Evolutionary conservation across 2,888 invertebrate species (phyloP), one percentile per base, ranked within the genome.

Genomic region (Cerceris rybyensis): DNA sequence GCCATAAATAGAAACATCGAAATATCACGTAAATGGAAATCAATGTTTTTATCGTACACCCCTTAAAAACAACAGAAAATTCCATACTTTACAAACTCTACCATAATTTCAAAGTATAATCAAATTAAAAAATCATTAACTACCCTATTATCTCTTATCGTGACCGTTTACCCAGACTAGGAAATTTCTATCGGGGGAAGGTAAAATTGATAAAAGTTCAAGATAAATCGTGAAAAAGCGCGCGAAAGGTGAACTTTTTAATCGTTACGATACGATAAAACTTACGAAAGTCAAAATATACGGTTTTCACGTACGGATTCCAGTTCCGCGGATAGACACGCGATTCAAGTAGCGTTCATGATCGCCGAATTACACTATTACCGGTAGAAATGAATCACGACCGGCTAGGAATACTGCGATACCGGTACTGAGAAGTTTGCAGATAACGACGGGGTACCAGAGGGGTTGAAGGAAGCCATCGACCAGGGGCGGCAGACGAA

Each of bases 401-500:
- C 77, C 66, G 61, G 52, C 78, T 64, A 69, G 17, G 81, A 81
- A 85, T 86, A 86, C 81, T 82, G 87, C 87, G 84, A 88, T 87
- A 88, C 86, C 84, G 81, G 79, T 81, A 89, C 88, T 87, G 86
- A 78, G 82, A 83, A 84, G 66, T 77, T 83, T 75, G 68, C 67
- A 61, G 83, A 81, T 83, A 85, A 84, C 70, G 64, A n/a, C 49
- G 66, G 61, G 72, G 63, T 55, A 61, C 9, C 57, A 63, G 69
- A 54, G 75, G 61, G 80, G 80, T 75, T 72, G 77, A 79, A 75
- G 71, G 63, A 84, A 81, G 73, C 72, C 85, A 86, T 86, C 80
- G 84, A 82, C 80, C 87, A 88, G 86, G 86, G 85, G 78, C 87
- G 88, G 83, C 86, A 89, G 90, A 89, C 90, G 82, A 80, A 76